Base-by-base conservation (phyloP, 2,888 invertebrate species). In the Sesia apiformis region DNA sequence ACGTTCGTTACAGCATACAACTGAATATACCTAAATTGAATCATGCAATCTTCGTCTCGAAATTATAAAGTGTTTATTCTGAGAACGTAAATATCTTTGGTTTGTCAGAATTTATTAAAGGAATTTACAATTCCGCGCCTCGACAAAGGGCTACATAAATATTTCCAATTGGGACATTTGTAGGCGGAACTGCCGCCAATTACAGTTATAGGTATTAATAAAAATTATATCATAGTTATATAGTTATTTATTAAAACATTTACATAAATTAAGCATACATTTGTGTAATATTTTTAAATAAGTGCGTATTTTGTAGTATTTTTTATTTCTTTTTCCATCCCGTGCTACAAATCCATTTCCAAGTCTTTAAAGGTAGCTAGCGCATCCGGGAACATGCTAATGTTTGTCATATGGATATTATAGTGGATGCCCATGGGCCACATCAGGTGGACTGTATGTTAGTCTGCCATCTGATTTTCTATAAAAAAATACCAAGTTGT, bases 91-190 rank as follows among this genome's bases (percentile, higher is more conserved):
- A 55, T 54, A 59, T 60, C 63, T 63, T 63, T 42, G 67, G 65
- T 70, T 70, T 63, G 46, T 62, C 57, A 63, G 59, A 60, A 68
- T 65, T 70, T 62, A 70, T 70, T 65, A 68, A 59, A 59, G 62
- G 58, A 63, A 68, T 72, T 66, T 57, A 62, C 66, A 67, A 73
- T 69, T 63, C 61, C 56, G 55, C 61, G 54, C 60, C 57, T 59
- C 54, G 65, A 69, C 67, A 68, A 63, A 64, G 60, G 64, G 58
- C 56, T 57, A 58, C 54, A 63, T 63, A 63, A 65, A 65, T 62
- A 55, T 53, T 53, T 57, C 38, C 46, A 38, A 40, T 39, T 41
- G 38, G 52, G 55, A 55, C 38, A 53, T 46, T 46, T 46, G 8
- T 8, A 8, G 5, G 8, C 3, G 46, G 7, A 46, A 8, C 7